Evolutionary conservation across 1,140 invertebrate genomes (phyloP).

Genomic region (Meloidogyne floridensis): DNA sequence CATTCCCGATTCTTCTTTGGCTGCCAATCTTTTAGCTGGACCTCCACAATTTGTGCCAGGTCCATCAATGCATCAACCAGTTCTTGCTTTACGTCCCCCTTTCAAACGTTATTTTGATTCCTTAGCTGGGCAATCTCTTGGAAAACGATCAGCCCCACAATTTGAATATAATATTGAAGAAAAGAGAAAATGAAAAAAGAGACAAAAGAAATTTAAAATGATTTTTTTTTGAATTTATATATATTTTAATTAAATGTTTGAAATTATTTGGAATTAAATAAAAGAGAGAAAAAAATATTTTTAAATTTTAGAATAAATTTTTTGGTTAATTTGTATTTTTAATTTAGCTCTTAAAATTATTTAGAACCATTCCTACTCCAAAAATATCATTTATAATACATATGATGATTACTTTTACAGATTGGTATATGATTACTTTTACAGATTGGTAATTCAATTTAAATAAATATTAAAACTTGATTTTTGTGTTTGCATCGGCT

Average conservation of each 20-base stretch:
- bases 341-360: too few species aligned
- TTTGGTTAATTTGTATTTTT: too few species aligned
- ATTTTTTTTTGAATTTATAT: background rate
- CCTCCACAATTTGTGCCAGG: background rate
- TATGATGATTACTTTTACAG: too few species aligned
- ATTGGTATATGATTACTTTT: too few species aligned
- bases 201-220: background rate
- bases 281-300: too few species aligned
- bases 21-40: slow-evolving; percentile 10
- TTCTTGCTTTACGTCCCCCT: slow-evolving; percentile 5
- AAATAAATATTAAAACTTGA: too few species aligned
- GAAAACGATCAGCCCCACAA: slow-evolving; percentile 15
- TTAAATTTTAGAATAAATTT: too few species aligned
- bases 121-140: slow-evolving; percentile 27
- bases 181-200: slow-evolving; percentile 5
- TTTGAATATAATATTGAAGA: background rate
- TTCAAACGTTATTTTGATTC: slow-evolving; percentile 24
- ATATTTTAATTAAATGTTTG: background rate
- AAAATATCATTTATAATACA: too few species aligned
- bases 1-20: slow-evolving; percentile 16
- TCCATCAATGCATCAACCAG: background rate
- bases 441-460: too few species aligned
- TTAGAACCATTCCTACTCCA: too few species aligned
- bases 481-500: too few species aligned
- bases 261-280: background rate